Evolutionary conservation across 2,797 vertebrate species (phyloP).

Genomic region (Anniella stebbinsi): DNA sequence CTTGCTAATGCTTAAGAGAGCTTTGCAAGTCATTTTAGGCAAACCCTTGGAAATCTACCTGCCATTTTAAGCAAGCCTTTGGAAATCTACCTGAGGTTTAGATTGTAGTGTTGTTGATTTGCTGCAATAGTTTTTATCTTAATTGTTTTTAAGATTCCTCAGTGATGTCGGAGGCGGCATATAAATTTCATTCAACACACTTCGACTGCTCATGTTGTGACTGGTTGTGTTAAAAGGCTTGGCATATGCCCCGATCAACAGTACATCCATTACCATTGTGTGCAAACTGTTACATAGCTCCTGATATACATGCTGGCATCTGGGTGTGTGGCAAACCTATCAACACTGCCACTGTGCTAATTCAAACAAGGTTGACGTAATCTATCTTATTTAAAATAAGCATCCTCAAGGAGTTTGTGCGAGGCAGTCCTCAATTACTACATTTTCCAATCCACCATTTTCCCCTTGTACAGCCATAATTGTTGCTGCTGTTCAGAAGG

Average conservation of each 20-base stretch:
- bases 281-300: constrained; percentile 2
- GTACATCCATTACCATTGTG: constrained; percentile 6
- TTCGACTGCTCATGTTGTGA: neutral
- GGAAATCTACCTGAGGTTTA: neutral
- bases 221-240: constrained; percentile 2
- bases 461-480: neutral
- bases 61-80: neutral
- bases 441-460: neutral
- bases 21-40: neutral
- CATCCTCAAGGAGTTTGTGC: neutral
- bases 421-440: neutral
- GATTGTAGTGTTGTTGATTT: neutral
- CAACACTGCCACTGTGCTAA: constrained; percentile 9
- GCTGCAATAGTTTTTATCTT: neutral
- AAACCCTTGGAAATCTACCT: neutral
- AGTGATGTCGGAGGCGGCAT: neutral
- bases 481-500: neutral
- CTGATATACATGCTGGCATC: neutral
- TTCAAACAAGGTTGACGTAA: neutral
- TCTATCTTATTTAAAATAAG: neutral
- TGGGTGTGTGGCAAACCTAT: constrained; percentile 23
- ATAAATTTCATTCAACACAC: neutral
- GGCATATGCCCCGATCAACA: constrained; percentile 16
- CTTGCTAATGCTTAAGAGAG: neutral
- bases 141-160: neutral